These are phyloP conservation scores for Mormyrus lacerda DNA, from an alignment of 2,113 vertebrate species.

Conservation along the genomic window DNA sequence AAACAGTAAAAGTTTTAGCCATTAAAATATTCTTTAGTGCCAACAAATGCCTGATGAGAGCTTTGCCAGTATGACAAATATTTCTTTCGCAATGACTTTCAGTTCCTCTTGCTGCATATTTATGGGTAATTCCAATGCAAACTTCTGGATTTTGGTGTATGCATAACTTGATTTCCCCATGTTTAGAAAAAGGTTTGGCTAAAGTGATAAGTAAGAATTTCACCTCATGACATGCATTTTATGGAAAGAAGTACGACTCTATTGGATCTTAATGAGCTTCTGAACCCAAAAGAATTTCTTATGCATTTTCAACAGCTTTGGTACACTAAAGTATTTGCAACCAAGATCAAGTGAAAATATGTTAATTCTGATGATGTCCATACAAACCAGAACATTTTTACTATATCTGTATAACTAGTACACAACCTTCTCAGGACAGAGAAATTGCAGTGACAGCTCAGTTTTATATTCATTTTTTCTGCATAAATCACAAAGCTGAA, in stretches of 20 bases:
- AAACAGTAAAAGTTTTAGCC: background rate
- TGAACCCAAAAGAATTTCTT: background rate
- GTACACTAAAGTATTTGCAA: background rate
- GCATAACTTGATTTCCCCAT: background rate
- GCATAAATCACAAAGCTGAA: background rate
- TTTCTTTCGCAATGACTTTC: constrained; percentile 14
- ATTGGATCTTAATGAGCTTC: background rate
- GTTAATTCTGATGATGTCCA: background rate
- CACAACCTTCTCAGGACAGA: background rate
- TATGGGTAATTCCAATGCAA: constrained; percentile 6
- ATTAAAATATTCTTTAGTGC: background rate
- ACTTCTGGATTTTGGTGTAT: background rate
- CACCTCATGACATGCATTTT: background rate
- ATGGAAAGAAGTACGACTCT: background rate
- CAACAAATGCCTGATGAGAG: background rate
- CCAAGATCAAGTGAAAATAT: background rate
- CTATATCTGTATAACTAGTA: background rate
- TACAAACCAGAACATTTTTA: background rate
- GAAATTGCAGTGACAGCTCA: background rate
- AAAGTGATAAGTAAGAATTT: background rate
- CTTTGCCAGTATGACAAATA: background rate
- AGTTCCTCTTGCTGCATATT: constrained; percentile 25
- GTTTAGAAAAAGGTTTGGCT: background rate
- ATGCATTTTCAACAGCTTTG: background rate
- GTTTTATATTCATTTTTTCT: background rate